Conservation (phyloP, 2,797 vertebrate genomes). For the Aldrovandia affinis region DNA sequence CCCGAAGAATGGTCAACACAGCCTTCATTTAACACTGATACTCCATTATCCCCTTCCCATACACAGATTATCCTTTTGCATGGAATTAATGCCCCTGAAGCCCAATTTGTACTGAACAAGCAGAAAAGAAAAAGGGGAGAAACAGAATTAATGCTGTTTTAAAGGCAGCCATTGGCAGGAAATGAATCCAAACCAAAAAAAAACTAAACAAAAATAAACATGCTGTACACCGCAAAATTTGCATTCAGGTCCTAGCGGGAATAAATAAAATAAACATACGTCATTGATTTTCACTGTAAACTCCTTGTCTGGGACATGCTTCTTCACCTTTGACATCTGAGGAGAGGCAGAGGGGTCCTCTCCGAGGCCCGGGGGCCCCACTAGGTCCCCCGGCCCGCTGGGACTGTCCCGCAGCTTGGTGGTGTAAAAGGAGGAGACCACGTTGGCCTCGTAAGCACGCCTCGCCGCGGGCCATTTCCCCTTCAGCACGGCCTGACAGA, state of each 20-base stretch:
- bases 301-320: conserved; percentile 99
- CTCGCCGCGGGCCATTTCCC: conserved; percentile 93
- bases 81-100: conserved; percentile 58
- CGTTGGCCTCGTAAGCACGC: conserved; percentile 84
- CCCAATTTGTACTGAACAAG: conserved; percentile 63
- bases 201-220: conserved; percentile 60
- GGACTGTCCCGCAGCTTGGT: conserved; percentile 93
- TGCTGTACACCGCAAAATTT: conserved; percentile 64
- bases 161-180: conserved; percentile 54
- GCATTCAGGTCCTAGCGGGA: conserved; percentile 83
- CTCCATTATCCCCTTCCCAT: conserved; percentile 61
- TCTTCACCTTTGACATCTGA: conserved; percentile 99
- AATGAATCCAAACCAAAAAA: conserved; percentile 59
- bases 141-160: conserved; percentile 46
- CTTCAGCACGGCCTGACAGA: conserved; percentile 96
- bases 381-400: conserved; percentile 68
- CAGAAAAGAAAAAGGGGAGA: conserved; percentile 52
- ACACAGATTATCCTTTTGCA: conserved; percentile 57
- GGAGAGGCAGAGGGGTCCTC: conserved; percentile 89
- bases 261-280: conserved; percentile 97
- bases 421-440: conserved; percentile 97
- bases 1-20: not conserved
- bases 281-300: conserved; percentile 99
- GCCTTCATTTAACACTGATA: conserved; percentile 50
- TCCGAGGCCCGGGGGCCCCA: conserved; percentile 71